phyloP scores from a whole-genome alignment of 2,113 vertebrate species.

The Herpailurus yagouaroundi region DNA sequence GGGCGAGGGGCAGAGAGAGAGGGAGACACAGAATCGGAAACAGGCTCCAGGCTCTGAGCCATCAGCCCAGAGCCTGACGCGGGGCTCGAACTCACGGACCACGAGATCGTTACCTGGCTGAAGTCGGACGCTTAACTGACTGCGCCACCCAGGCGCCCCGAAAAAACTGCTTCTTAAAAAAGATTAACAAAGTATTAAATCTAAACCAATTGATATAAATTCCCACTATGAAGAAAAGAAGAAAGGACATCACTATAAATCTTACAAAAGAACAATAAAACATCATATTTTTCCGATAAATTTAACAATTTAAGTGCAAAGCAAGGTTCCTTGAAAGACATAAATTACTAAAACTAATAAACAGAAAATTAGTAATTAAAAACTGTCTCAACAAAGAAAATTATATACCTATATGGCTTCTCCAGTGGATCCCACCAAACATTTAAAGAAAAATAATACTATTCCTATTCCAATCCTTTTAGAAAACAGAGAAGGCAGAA shows the following conservation, averaged over 20 bases:
- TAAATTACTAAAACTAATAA: background rate
- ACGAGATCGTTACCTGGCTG: too few species aligned
- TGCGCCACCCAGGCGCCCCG: too few species aligned
- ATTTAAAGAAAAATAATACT: background rate
- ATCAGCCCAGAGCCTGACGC: too few species aligned
- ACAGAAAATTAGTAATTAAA: background rate
- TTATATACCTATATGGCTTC: background rate
- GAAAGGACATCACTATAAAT: background rate
- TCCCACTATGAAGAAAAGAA: background rate
- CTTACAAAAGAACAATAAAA: background rate
- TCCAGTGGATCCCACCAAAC: background rate
- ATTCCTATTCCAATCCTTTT: background rate
- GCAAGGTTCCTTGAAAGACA: background rate
- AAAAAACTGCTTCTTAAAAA: background rate
- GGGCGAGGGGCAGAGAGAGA: too few species aligned
- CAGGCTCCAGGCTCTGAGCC: too few species aligned
- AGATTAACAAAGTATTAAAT: background rate
- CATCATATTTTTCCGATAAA: background rate
- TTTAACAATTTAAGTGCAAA: background rate
- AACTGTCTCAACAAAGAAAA: background rate
- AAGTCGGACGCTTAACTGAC: too few species aligned
- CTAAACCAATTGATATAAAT: background rate
- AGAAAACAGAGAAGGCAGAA: background rate
- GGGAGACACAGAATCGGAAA: too few species aligned
- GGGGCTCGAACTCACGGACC: too few species aligned